These are phyloP conservation scores for Tribolium madens DNA, from an alignment of 1,140 invertebrate species.

Conservation along the genomic window DNA sequence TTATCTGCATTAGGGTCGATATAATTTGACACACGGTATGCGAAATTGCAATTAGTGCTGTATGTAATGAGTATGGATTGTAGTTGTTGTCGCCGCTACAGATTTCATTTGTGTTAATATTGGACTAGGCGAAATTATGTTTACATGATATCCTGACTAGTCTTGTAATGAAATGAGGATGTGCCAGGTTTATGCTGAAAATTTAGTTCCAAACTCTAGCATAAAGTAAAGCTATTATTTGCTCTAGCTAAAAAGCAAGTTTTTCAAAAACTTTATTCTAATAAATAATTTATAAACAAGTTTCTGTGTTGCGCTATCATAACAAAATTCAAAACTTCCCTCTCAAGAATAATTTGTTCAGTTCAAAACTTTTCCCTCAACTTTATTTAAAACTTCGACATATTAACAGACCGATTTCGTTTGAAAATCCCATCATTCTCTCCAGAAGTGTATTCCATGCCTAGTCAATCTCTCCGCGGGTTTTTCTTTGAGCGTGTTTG, in stretches of 20 bases:
- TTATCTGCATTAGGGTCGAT: background rate
- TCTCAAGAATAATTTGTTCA: slow-evolving; percentile 31
- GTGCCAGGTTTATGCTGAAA: background rate
- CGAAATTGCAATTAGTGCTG: slow-evolving; percentile 20
- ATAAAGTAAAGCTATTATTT: slow-evolving; percentile 5
- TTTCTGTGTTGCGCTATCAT: slow-evolving; percentile 30
- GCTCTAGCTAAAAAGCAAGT: background rate
- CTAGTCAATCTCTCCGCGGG: slow-evolving; percentile 4
- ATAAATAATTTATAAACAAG: slow-evolving; percentile 38
- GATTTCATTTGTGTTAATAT: slow-evolving; percentile 21
- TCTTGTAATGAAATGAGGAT: background rate
- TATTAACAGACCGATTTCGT: slow-evolving; percentile 35
- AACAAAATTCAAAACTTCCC: slow-evolving; percentile 35
- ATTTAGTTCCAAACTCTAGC: background rate
- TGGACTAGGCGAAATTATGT: background rate
- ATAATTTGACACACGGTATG: slow-evolving; percentile 22
- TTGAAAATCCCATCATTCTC: slow-evolving; percentile 27
- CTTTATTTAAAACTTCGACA: slow-evolving; percentile 29
- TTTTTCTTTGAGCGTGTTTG: slow-evolving; percentile 27
- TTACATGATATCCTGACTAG: slow-evolving; percentile 2
- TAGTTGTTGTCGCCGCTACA: slow-evolving; percentile 4
- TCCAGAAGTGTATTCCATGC: slow-evolving; percentile 11
- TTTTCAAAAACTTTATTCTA: slow-evolving; percentile 23
- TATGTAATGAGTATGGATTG: slow-evolving; percentile 17
- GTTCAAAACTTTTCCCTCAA: background rate